phyloP scores from a whole-genome alignment of 2,113 vertebrate genomes.

The Poeciliopsis retropinna region DNA sequence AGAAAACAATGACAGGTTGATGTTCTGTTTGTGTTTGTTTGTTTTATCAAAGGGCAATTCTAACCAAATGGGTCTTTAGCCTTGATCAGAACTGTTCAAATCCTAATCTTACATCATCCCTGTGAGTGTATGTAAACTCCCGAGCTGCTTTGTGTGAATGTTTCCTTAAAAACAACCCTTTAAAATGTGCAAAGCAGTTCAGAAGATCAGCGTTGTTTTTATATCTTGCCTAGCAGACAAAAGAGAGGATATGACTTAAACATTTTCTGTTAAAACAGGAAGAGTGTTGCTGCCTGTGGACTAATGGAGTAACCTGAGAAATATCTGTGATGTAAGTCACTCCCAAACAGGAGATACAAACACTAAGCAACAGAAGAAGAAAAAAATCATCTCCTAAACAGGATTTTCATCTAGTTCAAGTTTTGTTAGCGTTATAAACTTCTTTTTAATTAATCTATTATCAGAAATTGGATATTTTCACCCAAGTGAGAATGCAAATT shows the following conservation, averaged over 20 bases:
- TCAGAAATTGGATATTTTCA: background rate
- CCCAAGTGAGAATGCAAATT: background rate
- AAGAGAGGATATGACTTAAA: constrained; percentile 26
- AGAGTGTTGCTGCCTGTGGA: constrained; percentile 1
- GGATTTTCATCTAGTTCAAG: background rate
- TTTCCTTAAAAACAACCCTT: background rate
- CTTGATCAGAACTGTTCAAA: too few species aligned
- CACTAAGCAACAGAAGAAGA: too few species aligned
- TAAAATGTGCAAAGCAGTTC: background rate
- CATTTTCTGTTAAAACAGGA: constrained; percentile 20
- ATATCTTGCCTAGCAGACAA: background rate
- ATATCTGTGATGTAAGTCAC: background rate
- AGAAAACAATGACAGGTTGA: too few species aligned
- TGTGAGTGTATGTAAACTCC: too few species aligned
- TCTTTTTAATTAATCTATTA: background rate
- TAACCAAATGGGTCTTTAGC: too few species aligned
- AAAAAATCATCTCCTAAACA: too few species aligned
- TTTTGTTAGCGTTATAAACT: background rate
- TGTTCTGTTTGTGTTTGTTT: too few species aligned
- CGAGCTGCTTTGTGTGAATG: background rate
- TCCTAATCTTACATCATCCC: too few species aligned
- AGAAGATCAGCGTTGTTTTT: background rate
- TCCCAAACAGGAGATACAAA: background rate
- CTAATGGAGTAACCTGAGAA: background rate
- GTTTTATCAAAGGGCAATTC: too few species aligned